These are phyloP conservation scores for Phragmatobia fuliginosa DNA, from an alignment of 2,888 invertebrate species.

Conservation along the genomic window DNA sequence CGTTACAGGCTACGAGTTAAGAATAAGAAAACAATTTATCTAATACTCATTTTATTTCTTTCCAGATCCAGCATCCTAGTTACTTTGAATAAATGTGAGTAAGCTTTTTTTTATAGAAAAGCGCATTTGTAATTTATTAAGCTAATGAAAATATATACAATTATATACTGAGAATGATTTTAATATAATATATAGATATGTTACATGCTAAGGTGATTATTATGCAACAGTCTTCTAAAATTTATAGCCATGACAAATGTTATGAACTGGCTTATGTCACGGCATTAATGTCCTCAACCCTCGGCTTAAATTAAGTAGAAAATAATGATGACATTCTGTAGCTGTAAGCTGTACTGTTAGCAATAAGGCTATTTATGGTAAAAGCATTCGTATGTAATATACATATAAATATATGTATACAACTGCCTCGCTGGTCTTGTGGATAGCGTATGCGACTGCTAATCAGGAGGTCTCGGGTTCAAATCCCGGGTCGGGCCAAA, in stretches of 20 bases:
- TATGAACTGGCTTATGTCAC: not conserved
- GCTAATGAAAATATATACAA: not conserved
- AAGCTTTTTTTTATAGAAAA: not conserved
- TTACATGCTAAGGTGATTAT: not conserved
- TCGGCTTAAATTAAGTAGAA: not conserved
- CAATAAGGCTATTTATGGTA: not conserved
- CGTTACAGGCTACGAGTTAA: not conserved
- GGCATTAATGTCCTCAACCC: not conserved
- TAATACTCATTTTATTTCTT: not conserved
- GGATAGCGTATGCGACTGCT: no score
- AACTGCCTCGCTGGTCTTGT: no score
- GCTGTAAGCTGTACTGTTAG: not conserved
- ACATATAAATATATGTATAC: no score
- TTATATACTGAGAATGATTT: not conserved
- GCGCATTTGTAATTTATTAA: no score
- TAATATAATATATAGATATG: not conserved
- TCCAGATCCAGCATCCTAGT: conserved; percentile 14
- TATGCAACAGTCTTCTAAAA: not conserved
- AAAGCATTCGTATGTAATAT: no score
- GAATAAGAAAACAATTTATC: not conserved
- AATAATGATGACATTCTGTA: not conserved
- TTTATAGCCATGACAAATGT: not conserved
- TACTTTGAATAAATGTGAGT: conserved; percentile 18
- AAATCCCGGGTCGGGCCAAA: no score
- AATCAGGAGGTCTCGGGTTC: no score